Conservation (phyloP, 2,113 vertebrate genomes). For the Platichthys stellatus region DNA sequence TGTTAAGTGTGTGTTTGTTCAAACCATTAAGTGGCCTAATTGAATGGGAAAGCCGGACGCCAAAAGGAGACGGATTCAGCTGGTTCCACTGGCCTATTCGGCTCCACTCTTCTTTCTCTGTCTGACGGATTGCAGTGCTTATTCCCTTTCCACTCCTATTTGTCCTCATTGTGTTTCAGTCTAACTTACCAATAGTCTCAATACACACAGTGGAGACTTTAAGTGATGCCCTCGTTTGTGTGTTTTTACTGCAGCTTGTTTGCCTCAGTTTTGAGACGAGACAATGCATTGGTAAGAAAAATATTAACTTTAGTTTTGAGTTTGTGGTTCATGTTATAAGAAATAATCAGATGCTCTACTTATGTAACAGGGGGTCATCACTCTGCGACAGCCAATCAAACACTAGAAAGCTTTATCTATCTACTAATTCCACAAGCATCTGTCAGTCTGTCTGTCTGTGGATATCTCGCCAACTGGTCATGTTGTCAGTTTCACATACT, state of each 20-base stretch:
- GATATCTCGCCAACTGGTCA: no score
- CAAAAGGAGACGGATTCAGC: slow-evolving; percentile 1
- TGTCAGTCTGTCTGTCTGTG: no score
- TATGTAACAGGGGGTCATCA: background rate
- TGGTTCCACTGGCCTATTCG: slow-evolving; percentile 3
- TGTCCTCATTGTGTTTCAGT: no score
- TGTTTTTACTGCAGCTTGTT: background rate
- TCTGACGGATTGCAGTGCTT: background rate
- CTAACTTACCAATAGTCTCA: background rate
- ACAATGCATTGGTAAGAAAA: no score
- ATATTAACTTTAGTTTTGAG: no score
- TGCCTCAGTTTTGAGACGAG: no score
- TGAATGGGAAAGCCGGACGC: slow-evolving; percentile 5
- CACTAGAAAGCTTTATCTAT: background rate
- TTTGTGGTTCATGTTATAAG: no score
- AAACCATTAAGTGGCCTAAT: background rate
- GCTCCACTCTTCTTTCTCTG: background rate
- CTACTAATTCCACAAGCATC: no score
- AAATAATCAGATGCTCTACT: background rate
- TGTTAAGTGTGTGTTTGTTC: background rate
- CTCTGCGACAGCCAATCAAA: no score
- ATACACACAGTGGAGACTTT: background rate
- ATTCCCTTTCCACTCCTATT: background rate
- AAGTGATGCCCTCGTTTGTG: background rate
- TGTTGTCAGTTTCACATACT: no score